phyloP scores from a whole-genome alignment of 2,113 vertebrate genomes.

The Anthoscopus minutus region DNA sequence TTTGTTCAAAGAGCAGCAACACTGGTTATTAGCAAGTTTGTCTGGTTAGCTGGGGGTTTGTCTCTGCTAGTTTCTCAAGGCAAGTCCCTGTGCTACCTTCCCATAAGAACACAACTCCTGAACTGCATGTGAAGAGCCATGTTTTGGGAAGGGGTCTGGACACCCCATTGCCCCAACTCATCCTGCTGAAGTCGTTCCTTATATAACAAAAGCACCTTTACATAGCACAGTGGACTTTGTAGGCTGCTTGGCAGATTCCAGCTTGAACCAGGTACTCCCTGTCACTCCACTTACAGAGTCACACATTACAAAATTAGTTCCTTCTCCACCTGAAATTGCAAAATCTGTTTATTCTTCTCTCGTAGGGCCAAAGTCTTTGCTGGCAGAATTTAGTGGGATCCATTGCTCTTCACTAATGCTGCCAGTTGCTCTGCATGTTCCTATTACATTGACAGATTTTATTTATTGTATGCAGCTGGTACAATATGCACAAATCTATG shows the following conservation, averaged over 20 bases:
- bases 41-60: not conserved
- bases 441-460: not conserved
- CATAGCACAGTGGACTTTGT: not conserved
- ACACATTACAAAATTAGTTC: not conserved
- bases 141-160: not conserved
- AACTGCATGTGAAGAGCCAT: not conserved
- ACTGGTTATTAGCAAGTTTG: not conserved
- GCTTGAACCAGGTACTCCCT: rapidly evolving
- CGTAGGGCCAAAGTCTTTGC: not conserved
- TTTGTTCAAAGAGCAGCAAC: not conserved
- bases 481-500: not conserved
- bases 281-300: not conserved
- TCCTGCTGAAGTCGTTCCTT: not conserved
- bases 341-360: not conserved
- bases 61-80: not conserved
- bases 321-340: not conserved
- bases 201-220: not conserved
- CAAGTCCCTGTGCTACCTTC: not conserved
- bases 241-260: not conserved
- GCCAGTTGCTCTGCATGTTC: not conserved
- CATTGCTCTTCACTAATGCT: not conserved
- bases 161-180: not conserved
- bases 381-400: not conserved
- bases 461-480: not conserved
- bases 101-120: not conserved